Evolutionary conservation across 2,888 invertebrate genomes (phyloP).

Genomic region (Drosophila phalerata): DNA sequence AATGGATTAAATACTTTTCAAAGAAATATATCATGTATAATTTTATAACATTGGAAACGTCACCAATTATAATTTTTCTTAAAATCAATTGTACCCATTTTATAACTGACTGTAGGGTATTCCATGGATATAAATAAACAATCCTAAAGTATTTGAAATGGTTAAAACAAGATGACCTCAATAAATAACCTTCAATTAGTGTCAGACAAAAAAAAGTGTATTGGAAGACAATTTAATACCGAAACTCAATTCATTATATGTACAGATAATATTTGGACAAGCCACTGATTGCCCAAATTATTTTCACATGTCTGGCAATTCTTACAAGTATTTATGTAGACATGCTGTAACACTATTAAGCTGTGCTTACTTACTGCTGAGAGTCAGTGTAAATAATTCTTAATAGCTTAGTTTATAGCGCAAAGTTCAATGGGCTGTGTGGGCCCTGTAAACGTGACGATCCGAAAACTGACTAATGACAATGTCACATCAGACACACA

Average conservation of each 20-base stretch:
- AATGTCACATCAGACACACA: slow-evolving; percentile 57
- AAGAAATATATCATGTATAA: background rate
- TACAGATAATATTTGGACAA: background rate
- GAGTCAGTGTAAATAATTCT: slow-evolving; percentile 48
- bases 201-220: background rate
- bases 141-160: no score
- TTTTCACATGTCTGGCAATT: background rate
- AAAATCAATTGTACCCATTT: no score
- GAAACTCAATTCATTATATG: background rate
- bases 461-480: slow-evolving; percentile 74
- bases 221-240: background rate
- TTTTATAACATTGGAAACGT: background rate
- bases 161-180: background rate
- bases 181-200: background rate
- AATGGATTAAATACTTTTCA: no score
- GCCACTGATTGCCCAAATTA: background rate
- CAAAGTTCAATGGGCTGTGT: slow-evolving; percentile 25
- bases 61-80: no score
- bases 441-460: slow-evolving; percentile 51
- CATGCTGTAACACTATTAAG: background rate
- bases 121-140: no score
- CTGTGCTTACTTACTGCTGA: background rate
- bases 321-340: background rate
- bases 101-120: no score
- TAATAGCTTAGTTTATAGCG: slow-evolving; percentile 39